These are phyloP conservation scores for Galeruca laticollis DNA, from an alignment of 2,888 invertebrate genomes.

Conservation along the genomic window DNA sequence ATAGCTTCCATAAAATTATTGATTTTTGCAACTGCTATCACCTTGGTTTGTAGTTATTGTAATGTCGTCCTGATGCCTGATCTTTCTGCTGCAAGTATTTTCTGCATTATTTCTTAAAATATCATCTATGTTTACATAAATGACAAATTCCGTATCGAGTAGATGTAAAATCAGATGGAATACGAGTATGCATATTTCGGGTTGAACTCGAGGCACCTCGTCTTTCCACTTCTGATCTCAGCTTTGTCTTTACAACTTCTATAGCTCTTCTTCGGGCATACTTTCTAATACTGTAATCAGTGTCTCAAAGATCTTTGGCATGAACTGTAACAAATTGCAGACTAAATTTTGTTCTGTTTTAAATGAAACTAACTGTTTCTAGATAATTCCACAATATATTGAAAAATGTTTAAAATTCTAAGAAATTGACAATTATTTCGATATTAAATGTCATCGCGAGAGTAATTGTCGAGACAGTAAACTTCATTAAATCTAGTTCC, in stretches of 20 bases:
- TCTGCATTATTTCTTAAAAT: neutral
- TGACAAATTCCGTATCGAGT: neutral
- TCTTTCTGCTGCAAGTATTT: neutral
- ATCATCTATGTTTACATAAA: neutral
- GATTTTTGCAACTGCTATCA: too few relatives aligned
- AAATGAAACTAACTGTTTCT: too few relatives aligned
- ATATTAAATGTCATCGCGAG: too few relatives aligned
- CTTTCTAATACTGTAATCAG: neutral
- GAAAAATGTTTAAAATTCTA: too few relatives aligned
- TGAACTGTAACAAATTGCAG: too few relatives aligned
- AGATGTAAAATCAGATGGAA: neutral
- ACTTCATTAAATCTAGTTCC: too few relatives aligned
- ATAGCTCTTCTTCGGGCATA: neutral
- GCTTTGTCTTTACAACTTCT: neutral
- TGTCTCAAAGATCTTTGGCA: too few relatives aligned
- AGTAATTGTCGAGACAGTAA: too few relatives aligned
- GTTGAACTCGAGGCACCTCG: neutral
- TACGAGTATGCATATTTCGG: neutral
- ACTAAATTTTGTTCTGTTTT: too few relatives aligned
- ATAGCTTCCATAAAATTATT: too few relatives aligned
- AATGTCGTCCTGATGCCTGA: neutral
- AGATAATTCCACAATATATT: too few relatives aligned
- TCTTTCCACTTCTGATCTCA: neutral
- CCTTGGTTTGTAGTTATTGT: neutral
- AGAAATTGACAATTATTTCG: too few relatives aligned